Base-by-base conservation (phyloP, 2,888 invertebrate species). In the Lasioglossum calceatum region DNA sequence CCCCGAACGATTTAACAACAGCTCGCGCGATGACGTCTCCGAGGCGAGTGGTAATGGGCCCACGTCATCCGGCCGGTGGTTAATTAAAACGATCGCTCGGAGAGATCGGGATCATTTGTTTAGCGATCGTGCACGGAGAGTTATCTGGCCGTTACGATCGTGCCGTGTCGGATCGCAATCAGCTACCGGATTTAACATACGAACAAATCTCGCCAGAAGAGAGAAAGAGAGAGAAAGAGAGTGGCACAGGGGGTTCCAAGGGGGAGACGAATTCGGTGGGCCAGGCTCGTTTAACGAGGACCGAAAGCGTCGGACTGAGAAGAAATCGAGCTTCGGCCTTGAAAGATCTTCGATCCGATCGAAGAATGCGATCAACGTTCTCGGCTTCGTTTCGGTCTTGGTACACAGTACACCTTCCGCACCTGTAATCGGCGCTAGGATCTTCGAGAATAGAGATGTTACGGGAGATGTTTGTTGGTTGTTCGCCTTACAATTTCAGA, bases 101-200 rank as follows among this genome's bases (percentile, higher is more conserved):
- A 85, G 89, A 87, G 91, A 90, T 88, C 92, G 88, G 83, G 91
- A 92, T 93, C 90, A 91, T 93, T 92, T 92, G 93, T 93, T 93
- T 92, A 91, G 88, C 89, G 92, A 93, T 92, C 92, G 92, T 85
- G 87, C 90, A 90, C 91, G 92, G 88, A 88, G 89, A 90, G 88
- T 93, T 93, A 93, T 93, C 93, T 92, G 92, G 87, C 89, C 89
- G 90, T 90, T 90, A 90, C 91, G 90, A 93, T 93, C 93, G 85
- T 84, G 88, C 88, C 94, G 93, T 93, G 93, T 93, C 94, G 92
- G 93, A 94, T 94, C 86, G 91, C 90, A 92, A 93, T 93, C 93
- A 92, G 94, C 94, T 94, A 94, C 94, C 88, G 93, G 91, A 93
- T 92, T 94, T 93, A 90, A 88, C 92, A 82, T 88, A 89, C 84